A percentile compares a stretch with the other conserved stretches of the same genome.
phyloP scores from a whole-genome alignment of 2,888 invertebrate species.

The Caenorhabditis sp. region DNA sequence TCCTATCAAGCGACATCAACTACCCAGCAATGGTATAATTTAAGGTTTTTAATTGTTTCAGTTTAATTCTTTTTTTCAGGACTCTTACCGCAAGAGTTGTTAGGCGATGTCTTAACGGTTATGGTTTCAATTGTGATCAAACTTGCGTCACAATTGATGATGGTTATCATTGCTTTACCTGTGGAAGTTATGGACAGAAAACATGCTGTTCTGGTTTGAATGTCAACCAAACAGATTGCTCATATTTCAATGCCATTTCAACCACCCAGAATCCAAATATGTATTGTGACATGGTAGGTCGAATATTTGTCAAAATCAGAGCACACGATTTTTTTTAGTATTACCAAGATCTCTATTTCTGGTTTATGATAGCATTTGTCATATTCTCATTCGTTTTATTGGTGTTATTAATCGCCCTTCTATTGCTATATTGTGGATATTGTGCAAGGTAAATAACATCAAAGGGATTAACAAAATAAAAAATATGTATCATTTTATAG shows the following conservation, averaged over 20 bases:
- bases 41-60: not conserved
- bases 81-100: conserved; percentile 11
- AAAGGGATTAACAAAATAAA: not conserved
- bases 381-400: conserved; percentile 38
- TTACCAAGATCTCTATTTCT: conserved; percentile 50
- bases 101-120: conserved; percentile 20
- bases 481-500: not conserved
- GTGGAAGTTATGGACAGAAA: conserved; percentile 33
- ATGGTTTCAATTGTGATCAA: conserved; percentile 46
- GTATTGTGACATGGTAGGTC: conserved; percentile 10
- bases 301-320: not conserved
- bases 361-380: conserved; percentile 53
- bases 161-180: conserved; percentile 30
- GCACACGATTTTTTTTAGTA: conserved; percentile 30
- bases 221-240: conserved; percentile 30
- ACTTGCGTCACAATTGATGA: conserved; percentile 23
- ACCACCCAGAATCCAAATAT: conserved; percentile 15
- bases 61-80: conserved; percentile 9
- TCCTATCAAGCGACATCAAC: not conserved
- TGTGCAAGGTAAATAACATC: not conserved
- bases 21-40: conserved; percentile 10
- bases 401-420: conserved; percentile 28
- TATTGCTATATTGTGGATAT: conserved; percentile 22
- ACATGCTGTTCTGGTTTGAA: conserved; percentile 24
- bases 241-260: conserved; percentile 17